Percentiles rank a stretch among this genome's conserved stretches.
These are phyloP conservation scores for Salmo trutta DNA, from an alignment of 2,797 vertebrate species.

Conservation along the genomic window DNA sequence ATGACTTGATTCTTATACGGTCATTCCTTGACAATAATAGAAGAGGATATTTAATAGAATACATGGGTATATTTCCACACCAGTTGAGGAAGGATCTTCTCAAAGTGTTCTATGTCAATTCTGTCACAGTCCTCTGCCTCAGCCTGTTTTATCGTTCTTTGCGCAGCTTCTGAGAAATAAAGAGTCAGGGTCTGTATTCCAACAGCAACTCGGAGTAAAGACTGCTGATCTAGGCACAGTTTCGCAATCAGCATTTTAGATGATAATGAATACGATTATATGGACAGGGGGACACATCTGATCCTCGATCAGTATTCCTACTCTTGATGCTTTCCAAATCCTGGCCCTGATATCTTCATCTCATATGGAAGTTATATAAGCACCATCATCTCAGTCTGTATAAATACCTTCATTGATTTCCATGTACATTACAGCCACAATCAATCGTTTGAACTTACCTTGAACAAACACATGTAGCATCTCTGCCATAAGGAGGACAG, in stretches of 20 bases:
- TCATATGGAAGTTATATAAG: not conserved
- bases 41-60: not conserved
- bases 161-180: slow-evolving; percentile 68
- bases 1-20: not conserved
- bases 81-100: slow-evolving; percentile 81
- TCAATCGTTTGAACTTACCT: slow-evolving; percentile 58
- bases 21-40: too few relatives aligned
- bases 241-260: not conserved
- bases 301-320: too few relatives aligned
- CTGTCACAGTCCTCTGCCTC: slow-evolving; percentile 70
- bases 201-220: too few relatives aligned
- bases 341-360: too few relatives aligned
- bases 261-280: too few relatives aligned
- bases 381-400: not conserved
- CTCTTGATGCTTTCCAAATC: too few relatives aligned
- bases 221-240: not conserved
- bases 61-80: slow-evolving; percentile 48
- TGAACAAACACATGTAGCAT: slow-evolving; percentile 77
- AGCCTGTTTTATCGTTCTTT: slow-evolving; percentile 76
- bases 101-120: slow-evolving; percentile 79
- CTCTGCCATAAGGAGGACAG: slow-evolving; percentile 70
- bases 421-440: not conserved
- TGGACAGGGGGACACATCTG: too few relatives aligned
- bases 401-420: not conserved
- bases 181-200: not conserved